phyloP scores from a whole-genome alignment of 2,797 vertebrate species.

The Enteromius afrohamiltoni region DNA sequence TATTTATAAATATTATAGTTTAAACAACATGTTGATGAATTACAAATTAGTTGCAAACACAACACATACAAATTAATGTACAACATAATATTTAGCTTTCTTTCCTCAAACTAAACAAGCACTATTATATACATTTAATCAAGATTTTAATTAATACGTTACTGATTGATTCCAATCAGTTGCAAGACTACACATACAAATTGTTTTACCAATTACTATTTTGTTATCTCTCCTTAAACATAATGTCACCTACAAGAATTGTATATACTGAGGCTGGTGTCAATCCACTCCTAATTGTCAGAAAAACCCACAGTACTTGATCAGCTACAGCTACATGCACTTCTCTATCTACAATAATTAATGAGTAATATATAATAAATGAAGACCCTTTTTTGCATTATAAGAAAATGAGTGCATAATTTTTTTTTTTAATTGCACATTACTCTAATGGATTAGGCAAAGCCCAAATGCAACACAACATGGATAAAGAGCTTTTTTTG shows the following conservation, averaged over 20 bases:
- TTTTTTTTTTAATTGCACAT: neutral
- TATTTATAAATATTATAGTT: no score
- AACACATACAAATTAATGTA: neutral
- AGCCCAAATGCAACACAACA: neutral
- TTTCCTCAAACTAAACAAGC: neutral
- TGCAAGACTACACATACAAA: neutral
- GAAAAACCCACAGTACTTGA: neutral
- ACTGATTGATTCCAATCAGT: neutral
- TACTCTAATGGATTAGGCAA: constrained; percentile 9
- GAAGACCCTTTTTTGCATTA: neutral
- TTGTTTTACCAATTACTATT: neutral
- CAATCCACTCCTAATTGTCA: neutral
- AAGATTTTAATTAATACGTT: neutral
- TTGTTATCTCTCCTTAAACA: neutral
- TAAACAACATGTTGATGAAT: neutral
- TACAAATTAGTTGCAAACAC: neutral
- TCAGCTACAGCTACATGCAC: neutral
- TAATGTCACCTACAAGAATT: neutral
- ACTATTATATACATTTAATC: neutral
- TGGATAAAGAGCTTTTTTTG: neutral
- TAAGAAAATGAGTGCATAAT: neutral
- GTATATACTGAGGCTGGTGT: neutral
- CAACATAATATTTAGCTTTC: neutral
- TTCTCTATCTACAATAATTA: neutral
- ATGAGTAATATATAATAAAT: neutral